Conservation (phyloP, 1,140 invertebrate genomes). For the Aphelinus atriplicis region DNA sequence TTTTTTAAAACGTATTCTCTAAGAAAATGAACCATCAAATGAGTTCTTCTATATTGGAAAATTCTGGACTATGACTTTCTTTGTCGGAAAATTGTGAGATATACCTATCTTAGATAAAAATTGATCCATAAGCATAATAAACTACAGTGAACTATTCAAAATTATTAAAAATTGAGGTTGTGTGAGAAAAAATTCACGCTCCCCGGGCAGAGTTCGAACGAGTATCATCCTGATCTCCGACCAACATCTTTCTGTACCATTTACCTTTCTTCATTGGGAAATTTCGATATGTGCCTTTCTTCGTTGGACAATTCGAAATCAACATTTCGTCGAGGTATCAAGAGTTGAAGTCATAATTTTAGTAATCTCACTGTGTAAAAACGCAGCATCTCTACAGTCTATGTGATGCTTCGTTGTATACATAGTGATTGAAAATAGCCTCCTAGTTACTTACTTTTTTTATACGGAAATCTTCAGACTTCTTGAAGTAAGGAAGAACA, state of each 20-base stretch:
- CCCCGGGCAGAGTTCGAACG: too few relatives aligned
- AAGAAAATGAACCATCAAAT: background rate
- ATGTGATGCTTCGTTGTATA: too few relatives aligned
- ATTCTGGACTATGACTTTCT: background rate
- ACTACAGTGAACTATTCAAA: too few relatives aligned
- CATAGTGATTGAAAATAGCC: background rate
- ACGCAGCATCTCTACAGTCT: too few relatives aligned
- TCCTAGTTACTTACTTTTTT: background rate
- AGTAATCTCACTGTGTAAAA: background rate
- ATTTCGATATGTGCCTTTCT: too few relatives aligned
- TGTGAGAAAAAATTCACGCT: too few relatives aligned
- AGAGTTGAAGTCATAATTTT: background rate
- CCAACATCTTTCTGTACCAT: too few relatives aligned
- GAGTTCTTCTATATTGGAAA: background rate
- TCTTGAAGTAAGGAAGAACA: slow-evolving; percentile 1
- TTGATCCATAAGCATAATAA: too few relatives aligned
- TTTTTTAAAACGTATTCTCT: background rate
- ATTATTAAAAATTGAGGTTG: too few relatives aligned
- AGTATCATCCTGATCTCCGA: too few relatives aligned
- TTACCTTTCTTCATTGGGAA: too few relatives aligned
- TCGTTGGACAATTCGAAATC: background rate
- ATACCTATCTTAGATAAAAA: background rate
- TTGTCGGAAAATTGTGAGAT: background rate
- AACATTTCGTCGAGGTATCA: background rate
- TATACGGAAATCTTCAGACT: background rate